A percentile compares a stretch with the other conserved stretches of the same genome.
Evolutionary conservation across 2,113 vertebrate genomes (phyloP).

Genomic region (Fregata magnificens): DNA sequence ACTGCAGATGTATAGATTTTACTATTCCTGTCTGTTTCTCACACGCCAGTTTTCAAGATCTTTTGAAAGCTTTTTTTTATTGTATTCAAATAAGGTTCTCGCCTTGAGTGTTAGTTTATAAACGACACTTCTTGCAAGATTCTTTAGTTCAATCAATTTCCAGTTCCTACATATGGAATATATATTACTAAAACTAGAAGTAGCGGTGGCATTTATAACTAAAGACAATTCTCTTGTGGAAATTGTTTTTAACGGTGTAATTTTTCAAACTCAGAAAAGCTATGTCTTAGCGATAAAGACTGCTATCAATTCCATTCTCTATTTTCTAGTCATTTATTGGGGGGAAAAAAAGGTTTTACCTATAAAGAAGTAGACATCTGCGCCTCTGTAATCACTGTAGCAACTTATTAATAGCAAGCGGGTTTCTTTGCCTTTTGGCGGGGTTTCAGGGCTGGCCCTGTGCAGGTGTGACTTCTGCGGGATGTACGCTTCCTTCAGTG

Average conservation of each 20-base stretch:
- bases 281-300: background rate
- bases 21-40: background rate
- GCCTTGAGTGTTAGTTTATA: background rate
- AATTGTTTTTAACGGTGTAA: background rate
- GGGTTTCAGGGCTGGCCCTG: background rate
- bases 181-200: background rate
- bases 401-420: background rate
- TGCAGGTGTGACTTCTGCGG: too few species aligned
- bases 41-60: background rate
- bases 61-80: background rate
- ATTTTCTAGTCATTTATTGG: background rate
- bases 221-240: background rate
- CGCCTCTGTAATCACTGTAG: background rate
- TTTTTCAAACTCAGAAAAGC: background rate
- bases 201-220: background rate
- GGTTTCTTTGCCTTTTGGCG: background rate
- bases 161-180: background rate
- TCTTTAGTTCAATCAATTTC: background rate
- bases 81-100: background rate
- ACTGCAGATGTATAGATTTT: background rate
- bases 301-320: background rate
- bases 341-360: background rate
- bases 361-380: background rate
- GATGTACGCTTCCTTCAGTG: rapidly evolving
- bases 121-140: background rate